Evolutionary conservation across 2,113 vertebrate species (phyloP), one percentile per base, ranked within the genome.

Genomic region (Canis aureus): DNA sequence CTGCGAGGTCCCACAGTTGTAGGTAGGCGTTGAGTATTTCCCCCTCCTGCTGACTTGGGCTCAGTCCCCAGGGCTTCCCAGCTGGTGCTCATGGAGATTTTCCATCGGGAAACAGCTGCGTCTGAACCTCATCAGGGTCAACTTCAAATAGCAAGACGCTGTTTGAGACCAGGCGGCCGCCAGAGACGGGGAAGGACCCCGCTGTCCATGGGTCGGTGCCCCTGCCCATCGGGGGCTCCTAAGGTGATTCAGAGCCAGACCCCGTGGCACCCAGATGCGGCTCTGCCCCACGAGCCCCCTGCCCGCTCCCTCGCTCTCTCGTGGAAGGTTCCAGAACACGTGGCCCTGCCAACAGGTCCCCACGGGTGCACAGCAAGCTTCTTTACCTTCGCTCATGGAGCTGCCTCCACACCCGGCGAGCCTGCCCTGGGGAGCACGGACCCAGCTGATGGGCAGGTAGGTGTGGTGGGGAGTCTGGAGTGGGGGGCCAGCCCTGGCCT

Each of bases 191-290:
- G 17, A 22, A 35, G 17, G 59, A 13, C 20, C 35, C 16, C 25
- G 17, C 1, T 2, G 69, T 8, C 25, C 2, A 3, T 0, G 5
- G n/a, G 27, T 6, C 16, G 19, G 9, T 13, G 23, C n/a, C 2
- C n/a, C 19, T 43, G 16, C 20, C 85, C n/a, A 1, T 38, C 4
- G 25, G 13, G 57, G 85, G 57, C 19, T 38, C n/a, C 43, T 11
- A 35, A 16, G 55, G 8, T 38, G 25, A 38, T 12, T 19, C 57
- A 59, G 86, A 4, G 8, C 4, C n/a, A 43, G 67, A 59, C 57
- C 1, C 11, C 0, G 0, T 5, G 6, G 8, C 7, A 25, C 11
- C 23, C 7, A 2, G 10, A 3, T 15, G 43, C 43, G 2, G 13
- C 43, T 76, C 74, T 57, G 78, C 5, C 12, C 78, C 29, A 32